These are phyloP conservation scores for Drosophila rufa DNA, from an alignment of 1,140 invertebrate species.

Conservation along the genomic window DNA sequence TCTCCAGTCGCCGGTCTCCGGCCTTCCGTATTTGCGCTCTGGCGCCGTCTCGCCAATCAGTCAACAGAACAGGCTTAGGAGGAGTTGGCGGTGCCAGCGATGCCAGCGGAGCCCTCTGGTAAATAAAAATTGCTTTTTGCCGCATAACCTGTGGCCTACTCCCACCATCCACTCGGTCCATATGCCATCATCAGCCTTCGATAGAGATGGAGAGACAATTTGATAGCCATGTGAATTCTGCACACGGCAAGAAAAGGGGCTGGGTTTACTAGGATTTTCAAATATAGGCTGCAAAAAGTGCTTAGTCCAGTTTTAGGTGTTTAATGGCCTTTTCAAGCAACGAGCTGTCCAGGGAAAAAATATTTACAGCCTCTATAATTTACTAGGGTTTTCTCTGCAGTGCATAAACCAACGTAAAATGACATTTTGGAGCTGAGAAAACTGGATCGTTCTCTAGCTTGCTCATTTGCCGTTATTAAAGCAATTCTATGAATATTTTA, in stretches of 20 bases:
- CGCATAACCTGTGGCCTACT: slow-evolving; percentile 70
- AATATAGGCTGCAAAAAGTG: neutral
- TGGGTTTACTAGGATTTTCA: neutral
- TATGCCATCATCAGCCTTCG: slow-evolving; percentile 9
- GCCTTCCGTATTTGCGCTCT: slow-evolving; percentile 50
- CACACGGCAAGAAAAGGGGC: neutral
- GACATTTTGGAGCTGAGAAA: slow-evolving; percentile 38
- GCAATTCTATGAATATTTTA: slow-evolving; percentile 83
- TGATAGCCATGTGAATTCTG: slow-evolving; percentile 42
- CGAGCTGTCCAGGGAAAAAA: neutral
- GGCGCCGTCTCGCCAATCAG: slow-evolving; percentile 72
- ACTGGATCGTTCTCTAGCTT: slow-evolving; percentile 36
- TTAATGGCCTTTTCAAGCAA: neutral
- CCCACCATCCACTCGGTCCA: neutral
- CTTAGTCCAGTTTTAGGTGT: fast-evolving
- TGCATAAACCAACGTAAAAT: neutral
- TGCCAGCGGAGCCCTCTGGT: slow-evolving; percentile 23
- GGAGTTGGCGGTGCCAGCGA: slow-evolving; percentile 4
- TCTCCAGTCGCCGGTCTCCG: slow-evolving; percentile 23
- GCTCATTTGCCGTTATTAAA: slow-evolving; percentile 80
- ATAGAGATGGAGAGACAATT: slow-evolving; percentile 69
- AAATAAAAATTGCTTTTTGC: slow-evolving; percentile 79
- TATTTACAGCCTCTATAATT: neutral
- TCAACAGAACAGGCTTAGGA: slow-evolving; percentile 41
- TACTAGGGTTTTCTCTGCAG: neutral